Percentiles rank a stretch among this genome's conserved stretches.
These are phyloP conservation scores for Sinocyclocheilus anophthalmus DNA, from an alignment of 2,113 vertebrate species.

Conservation along the genomic window DNA sequence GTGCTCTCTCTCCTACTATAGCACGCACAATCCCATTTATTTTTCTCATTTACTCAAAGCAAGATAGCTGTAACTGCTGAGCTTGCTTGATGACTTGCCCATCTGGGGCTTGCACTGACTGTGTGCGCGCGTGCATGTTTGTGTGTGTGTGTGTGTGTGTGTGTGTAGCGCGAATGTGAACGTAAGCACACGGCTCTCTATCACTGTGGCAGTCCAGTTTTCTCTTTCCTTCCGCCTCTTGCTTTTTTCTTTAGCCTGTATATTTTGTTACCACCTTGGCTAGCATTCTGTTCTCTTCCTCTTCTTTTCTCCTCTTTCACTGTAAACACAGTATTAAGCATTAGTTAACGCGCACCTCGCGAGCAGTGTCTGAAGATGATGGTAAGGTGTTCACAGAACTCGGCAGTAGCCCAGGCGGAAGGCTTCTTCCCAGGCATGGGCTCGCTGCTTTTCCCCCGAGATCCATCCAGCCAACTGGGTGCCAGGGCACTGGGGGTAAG, in stretches of 20 bases:
- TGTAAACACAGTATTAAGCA: no score
- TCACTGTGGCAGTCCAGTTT: constrained; percentile 66
- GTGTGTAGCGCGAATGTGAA: constrained; percentile 57
- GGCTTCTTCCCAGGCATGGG: constrained; percentile 91
- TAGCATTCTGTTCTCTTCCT: constrained; percentile 65
- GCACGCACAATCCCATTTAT: constrained; percentile 62
- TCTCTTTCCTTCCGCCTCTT: constrained; percentile 45
- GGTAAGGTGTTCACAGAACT: constrained; percentile 96
- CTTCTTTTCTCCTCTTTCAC: constrained; percentile 66
- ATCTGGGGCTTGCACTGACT: constrained; percentile 87
- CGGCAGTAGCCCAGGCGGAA: constrained; percentile 93
- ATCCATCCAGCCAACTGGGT: constrained; percentile 93
- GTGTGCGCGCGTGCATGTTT: constrained; percentile 57
- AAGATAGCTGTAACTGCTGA: constrained; percentile 90
- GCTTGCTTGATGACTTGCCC: constrained; percentile 93
- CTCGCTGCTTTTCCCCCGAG: constrained; percentile 89
- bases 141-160: constrained; percentile 72
- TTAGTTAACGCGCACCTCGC: constrained; percentile 74
- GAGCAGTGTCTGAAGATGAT: constrained; percentile 85
- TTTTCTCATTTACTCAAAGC: constrained; percentile 76
- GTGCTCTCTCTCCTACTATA: constrained; percentile 54
- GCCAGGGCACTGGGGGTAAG: constrained; percentile 98
- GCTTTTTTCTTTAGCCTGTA: constrained; percentile 60
- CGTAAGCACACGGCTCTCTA: constrained; percentile 58
- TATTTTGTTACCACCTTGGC: constrained; percentile 69